Base-by-base conservation (phyloP, 2,113 vertebrate species). In the Leiothrix lutea region DNA sequence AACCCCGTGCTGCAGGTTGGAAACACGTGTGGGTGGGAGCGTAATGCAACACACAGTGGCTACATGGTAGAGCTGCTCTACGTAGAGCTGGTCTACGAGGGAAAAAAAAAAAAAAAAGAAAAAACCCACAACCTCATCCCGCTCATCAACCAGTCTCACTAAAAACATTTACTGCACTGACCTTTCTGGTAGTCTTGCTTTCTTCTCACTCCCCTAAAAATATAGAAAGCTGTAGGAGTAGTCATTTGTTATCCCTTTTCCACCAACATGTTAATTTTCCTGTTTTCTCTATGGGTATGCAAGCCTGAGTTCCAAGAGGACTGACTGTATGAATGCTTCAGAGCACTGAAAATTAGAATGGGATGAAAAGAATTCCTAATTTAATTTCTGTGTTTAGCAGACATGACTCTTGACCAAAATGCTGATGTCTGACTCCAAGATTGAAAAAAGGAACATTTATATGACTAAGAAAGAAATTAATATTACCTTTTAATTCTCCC, bases 11-110 rank as follows among this genome's bases (percentile, higher is more conserved):
- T 20, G 48, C 54, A 0, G 24, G 24, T 0, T 5, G 71, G 22
- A 35, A 44, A 9, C 4, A 24, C 11, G 12, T 2, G 11, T 25
- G 28, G 11, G 33, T 33, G 85, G 25, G 53, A 53, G 45, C 7
- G 0, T 2, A 2, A 29, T 38, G 3, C 35, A 0, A 0, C 17
- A 2, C 7, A 0, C 20, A 22, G 18, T 2, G 26, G 18, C 9
- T 12, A 5, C 31, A 8, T 4, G 13, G 25, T 7, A 19, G 40
- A 53, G 57, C n/a, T 79, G 40, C 57, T 24, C 2, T 16, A 38
- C 36, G 25, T 7, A 19, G 40, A 53, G 57, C n/a, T 79, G 40
- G 53, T 24, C 2, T 16, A 3, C 8, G 29, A 23, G 29, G 7
- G 10, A 11, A 1, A 4, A 5, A 15, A 7, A 8, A 16, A 8